These are phyloP conservation scores for Drepana arcuata DNA, from an alignment of 1,140 invertebrate species.

Conservation along the genomic window DNA sequence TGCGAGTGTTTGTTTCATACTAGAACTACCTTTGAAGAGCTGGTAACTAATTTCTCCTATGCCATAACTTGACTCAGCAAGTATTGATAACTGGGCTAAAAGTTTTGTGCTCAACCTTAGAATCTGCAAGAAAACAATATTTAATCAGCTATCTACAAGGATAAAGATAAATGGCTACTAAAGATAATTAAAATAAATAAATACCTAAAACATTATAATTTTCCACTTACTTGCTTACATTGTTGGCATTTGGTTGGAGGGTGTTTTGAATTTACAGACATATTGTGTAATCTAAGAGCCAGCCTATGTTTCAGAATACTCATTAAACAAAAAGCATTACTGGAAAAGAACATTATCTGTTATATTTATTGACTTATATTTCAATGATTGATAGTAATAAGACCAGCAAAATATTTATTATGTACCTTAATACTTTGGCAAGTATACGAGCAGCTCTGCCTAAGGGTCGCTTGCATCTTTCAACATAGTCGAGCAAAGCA, in stretches of 20 bases:
- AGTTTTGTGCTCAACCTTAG: slow-evolving; percentile 46
- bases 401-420: no score
- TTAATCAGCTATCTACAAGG: slow-evolving; percentile 1
- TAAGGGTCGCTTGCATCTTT: slow-evolving; percentile 46
- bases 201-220: slow-evolving; percentile 1
- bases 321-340: slow-evolving; percentile 51
- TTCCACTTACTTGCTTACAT: slow-evolving; percentile 55
- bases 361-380: no score
- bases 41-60: slow-evolving; percentile 73
- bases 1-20: slow-evolving; percentile 64
- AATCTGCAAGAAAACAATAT: slow-evolving; percentile 33
- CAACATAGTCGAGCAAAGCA: slow-evolving; percentile 51
- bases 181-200: slow-evolving; percentile 1
- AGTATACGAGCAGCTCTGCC: slow-evolving; percentile 56
- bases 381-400: no score
- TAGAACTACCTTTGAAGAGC: slow-evolving; percentile 53
- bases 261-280: slow-evolving; percentile 47
- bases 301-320: slow-evolving; percentile 51
- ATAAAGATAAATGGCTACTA: background rate
- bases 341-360: slow-evolving; percentile 36
- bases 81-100: slow-evolving; percentile 52
- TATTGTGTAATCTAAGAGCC: slow-evolving; percentile 44
- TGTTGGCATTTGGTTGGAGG: slow-evolving; percentile 49
- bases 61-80: slow-evolving; percentile 69
- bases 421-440: slow-evolving; percentile 51